Percentiles rank a stretch among this genome's conserved stretches.
Evolutionary conservation across 2,888 invertebrate genomes (phyloP).

Genomic region (Drosophila seclusa): DNA sequence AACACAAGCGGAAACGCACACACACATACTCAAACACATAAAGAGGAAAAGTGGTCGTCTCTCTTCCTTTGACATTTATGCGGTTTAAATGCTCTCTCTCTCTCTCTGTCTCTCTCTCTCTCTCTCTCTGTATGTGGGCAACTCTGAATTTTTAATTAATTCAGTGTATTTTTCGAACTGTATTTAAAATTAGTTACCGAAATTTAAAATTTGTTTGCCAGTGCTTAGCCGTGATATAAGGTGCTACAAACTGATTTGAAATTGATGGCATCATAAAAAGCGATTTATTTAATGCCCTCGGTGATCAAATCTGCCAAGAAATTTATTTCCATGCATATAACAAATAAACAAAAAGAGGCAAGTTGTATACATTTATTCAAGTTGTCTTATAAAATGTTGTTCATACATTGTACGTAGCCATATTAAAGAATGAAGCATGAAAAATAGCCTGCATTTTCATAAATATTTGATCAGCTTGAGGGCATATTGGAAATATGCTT

Average conservation of each 20-base stretch:
- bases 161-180: slow-evolving; percentile 25
- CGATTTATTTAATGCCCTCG: slow-evolving; percentile 46
- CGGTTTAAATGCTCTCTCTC: background rate
- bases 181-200: background rate
- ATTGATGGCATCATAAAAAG: slow-evolving; percentile 45
- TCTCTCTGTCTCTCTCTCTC: background rate
- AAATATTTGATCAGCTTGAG: slow-evolving; percentile 72
- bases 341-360: slow-evolving; percentile 31
- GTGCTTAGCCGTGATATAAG: slow-evolving; percentile 27
- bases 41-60: slow-evolving; percentile 12
- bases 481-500: slow-evolving; percentile 29
- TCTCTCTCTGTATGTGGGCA: background rate
- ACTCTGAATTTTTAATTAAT: slow-evolving; percentile 31
- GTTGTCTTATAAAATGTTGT: background rate
- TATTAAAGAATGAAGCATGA: slow-evolving; percentile 9
- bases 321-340: slow-evolving; percentile 49
- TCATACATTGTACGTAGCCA: background rate
- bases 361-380: background rate
- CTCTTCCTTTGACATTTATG: background rate
- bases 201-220: slow-evolving; percentile 1
- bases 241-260: slow-evolving; percentile 40
- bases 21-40: background rate
- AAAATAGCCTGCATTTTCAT: slow-evolving; percentile 54
- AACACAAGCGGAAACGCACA: slow-evolving; percentile 22
- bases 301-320: slow-evolving; percentile 40